These are phyloP conservation scores for Embidobia sp. DNA, from an alignment of 2,888 invertebrate species.

Conservation along the genomic window DNA sequence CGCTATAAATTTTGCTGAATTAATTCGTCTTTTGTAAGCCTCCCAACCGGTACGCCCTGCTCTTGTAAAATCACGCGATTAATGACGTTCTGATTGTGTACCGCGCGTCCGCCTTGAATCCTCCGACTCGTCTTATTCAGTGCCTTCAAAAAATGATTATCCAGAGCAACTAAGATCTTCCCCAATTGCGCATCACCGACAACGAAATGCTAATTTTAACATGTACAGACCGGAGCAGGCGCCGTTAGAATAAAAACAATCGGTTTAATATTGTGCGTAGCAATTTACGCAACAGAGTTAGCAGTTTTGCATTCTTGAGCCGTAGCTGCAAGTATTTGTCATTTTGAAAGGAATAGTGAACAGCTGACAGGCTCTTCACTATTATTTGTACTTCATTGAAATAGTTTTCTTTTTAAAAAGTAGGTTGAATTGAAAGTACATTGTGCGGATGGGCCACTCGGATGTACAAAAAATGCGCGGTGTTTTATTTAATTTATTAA, in stretches of 20 bases:
- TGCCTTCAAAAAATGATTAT: slow-evolving; percentile 16
- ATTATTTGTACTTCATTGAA: neutral
- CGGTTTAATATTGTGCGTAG: neutral
- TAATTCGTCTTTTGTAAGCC: slow-evolving; percentile 75
- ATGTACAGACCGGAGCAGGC: neutral
- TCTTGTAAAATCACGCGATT: slow-evolving; percentile 69
- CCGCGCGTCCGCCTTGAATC: too few species aligned
- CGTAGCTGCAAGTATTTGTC: neutral
- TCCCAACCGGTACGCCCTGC: slow-evolving; percentile 52
- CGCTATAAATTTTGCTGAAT: slow-evolving; percentile 72
- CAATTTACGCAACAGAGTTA: neutral
- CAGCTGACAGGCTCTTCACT: neutral
- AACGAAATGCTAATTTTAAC: neutral
- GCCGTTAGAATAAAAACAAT: neutral
- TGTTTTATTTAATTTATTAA: slow-evolving; percentile 3
- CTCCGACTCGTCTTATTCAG: slow-evolving; percentile 25
- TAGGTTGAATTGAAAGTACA: too few species aligned
- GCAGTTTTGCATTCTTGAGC: neutral
- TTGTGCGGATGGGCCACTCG: too few species aligned
- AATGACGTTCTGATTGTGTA: slow-evolving; percentile 62
- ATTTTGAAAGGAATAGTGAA: neutral
- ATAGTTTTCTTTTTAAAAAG: too few species aligned
- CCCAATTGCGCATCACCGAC: slow-evolving; percentile 11
- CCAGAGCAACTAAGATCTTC: too few species aligned
- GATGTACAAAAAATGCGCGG: too few species aligned